Base-by-base conservation (phyloP, 2,888 invertebrate genomes). In the Steinernema scapterisci region DNA sequence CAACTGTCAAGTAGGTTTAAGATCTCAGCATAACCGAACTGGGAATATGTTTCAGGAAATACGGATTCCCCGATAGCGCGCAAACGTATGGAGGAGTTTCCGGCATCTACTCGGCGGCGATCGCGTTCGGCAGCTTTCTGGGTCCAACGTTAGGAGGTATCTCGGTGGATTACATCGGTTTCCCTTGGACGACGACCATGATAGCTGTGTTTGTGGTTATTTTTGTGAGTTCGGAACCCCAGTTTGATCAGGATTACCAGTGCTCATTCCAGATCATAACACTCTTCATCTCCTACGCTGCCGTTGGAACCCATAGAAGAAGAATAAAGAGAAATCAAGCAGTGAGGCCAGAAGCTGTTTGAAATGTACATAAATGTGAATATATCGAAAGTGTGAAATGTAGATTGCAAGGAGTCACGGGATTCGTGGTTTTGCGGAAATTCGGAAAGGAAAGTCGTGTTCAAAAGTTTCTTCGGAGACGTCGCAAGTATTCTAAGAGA, bases 1-100 rank as follows among this genome's bases (percentile, higher is more conserved):
- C 92, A 77, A 92, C 92, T 1, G 91, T 93, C 5, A 91, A 93
- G 93, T 93, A 90, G 13, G 51, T 31, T 16, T 16, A n/a, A n/a
- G n/a, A n/a, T n/a, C n/a, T n/a, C n/a, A n/a, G n/a, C n/a, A n/a
- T n/a, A n/a, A n/a, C n/a, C n/a, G n/a, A 19, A 72, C n/a, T 27
- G 31, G 16, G 31, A 19, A 27, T n/a, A n/a, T n/a, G n/a, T 80
- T 81, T 76, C 81, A 86, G 88, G 78, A 79, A 83, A 43, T 48
- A 85, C 21, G 88, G 88, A 1, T 91, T 94, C 79, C 92, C 93
- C 0, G 93, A 94, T 88, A 92, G 92, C 78, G 90, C 94, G 77
- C 93, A 93, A 86, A 95, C 94, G 0, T 94, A 93, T 85, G 94
- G 94, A 0, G 89, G 94, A 31, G 92, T 94, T 13, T 94, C 94